Evolutionary conservation across 2,797 vertebrate genomes (phyloP).

Genomic region (Myiotriccus ornatus): DNA sequence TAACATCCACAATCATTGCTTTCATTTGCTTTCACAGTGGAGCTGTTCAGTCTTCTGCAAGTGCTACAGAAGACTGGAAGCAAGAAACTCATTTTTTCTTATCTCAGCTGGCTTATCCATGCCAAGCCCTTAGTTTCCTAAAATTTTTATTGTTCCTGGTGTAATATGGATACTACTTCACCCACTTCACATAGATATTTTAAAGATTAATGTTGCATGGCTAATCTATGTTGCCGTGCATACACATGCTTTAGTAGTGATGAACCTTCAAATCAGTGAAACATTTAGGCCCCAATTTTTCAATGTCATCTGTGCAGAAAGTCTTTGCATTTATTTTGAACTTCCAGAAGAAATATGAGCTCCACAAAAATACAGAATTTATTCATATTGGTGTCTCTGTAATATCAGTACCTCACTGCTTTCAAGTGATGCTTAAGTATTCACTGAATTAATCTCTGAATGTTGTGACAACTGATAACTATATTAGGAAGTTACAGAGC

Average conservation of each 20-base stretch:
- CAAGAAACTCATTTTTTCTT: not conserved
- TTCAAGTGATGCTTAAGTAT: not conserved
- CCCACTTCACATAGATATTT: not conserved
- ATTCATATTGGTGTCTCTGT: not conserved
- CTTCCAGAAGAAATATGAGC: not conserved
- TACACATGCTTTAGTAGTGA: not conserved
- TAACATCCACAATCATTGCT: not conserved
- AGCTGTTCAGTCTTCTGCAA: not conserved
- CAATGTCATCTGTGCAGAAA: not conserved
- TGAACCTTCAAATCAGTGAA: not conserved
- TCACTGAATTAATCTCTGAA: not conserved
- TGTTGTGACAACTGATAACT: not conserved
- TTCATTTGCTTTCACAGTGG: not conserved
- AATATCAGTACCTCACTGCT: not conserved
- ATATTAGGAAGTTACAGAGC: not conserved
- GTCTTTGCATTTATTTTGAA: not conserved
- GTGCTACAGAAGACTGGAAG: not conserved
- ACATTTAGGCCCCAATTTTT: not conserved
- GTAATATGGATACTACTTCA: not conserved
- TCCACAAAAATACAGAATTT: not conserved
- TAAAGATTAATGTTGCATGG: constrained; percentile 20
- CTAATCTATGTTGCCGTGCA: constrained; percentile 13
- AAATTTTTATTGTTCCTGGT: not conserved
- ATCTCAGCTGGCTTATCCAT: not conserved
- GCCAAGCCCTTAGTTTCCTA: not conserved